A percentile compares a stretch with the other conserved stretches of the same genome.
These are phyloP conservation scores for Eurosta solidaginis DNA, from an alignment of 1,140 invertebrate species.

Conservation along the genomic window DNA sequence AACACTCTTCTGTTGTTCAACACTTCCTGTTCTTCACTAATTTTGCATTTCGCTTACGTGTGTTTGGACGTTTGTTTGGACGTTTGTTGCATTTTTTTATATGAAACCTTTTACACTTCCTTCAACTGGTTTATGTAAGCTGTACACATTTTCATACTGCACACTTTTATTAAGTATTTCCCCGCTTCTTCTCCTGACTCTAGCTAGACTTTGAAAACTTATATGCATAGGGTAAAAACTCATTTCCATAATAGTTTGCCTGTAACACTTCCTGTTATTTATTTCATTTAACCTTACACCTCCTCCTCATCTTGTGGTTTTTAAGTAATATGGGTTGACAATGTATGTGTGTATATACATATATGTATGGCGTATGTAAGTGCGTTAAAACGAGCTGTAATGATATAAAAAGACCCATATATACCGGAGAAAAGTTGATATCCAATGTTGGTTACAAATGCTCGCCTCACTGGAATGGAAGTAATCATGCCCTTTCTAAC, in stretches of 20 bases:
- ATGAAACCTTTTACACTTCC: neutral
- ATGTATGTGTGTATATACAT: neutral
- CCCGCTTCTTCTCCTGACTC: neutral
- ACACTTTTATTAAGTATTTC: neutral
- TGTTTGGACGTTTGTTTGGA: neutral
- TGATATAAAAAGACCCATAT: no score
- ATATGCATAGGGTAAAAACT: neutral
- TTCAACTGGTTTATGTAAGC: neutral
- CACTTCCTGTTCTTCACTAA: neutral
- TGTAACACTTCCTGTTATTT: conserved; percentile 6
- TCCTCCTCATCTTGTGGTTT: neutral
- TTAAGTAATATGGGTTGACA: neutral
- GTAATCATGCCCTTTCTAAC: no score
- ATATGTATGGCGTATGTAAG: no score
- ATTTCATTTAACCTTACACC: neutral
- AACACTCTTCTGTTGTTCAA: neutral
- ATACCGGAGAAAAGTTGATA: no score
- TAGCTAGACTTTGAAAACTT: neutral
- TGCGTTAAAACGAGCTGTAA: no score
- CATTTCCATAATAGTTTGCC: conserved; percentile 24
- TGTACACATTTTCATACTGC: neutral
- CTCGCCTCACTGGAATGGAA: no score
- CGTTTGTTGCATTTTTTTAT: neutral
- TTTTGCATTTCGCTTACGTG: neutral
- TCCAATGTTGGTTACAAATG: no score